Evolutionary conservation across 2,113 vertebrate genomes (phyloP).

Genomic region (Chroicocephalus ridibundus): DNA sequence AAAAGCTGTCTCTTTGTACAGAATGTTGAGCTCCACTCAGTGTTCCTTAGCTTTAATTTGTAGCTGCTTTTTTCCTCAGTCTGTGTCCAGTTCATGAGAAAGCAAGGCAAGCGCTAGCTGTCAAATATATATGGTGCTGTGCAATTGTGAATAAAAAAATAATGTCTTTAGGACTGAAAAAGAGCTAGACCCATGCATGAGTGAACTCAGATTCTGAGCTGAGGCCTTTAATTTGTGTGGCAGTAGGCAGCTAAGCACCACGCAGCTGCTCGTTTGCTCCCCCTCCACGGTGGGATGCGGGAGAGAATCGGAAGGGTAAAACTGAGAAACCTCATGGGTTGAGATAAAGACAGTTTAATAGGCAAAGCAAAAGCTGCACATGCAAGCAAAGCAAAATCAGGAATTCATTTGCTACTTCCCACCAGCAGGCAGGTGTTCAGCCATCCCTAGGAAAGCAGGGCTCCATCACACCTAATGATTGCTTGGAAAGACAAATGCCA

Average conservation of each 20-base stretch:
- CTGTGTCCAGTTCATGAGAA: background rate
- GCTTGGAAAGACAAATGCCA: background rate
- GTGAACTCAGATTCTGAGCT: background rate
- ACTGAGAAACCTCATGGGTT: background rate
- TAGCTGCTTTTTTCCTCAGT: background rate
- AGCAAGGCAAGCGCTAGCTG: background rate
- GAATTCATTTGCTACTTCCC: background rate
- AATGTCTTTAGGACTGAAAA: background rate
- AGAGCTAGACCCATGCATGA: background rate
- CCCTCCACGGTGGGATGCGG: background rate
- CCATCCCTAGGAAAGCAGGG: background rate
- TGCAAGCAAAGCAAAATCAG: background rate
- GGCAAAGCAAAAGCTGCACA: background rate
- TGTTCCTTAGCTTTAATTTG: background rate
- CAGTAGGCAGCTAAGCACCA: background rate
- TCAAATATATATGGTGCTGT: background rate
- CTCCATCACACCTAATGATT: rapidly evolving
- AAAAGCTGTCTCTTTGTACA: background rate
- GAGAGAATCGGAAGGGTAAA: background rate
- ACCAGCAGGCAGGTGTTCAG: background rate
- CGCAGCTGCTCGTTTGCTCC: rapidly evolving
- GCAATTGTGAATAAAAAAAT: background rate
- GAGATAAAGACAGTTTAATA: background rate
- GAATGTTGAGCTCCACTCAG: background rate
- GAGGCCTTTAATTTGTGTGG: background rate